Conservation (phyloP, 2,113 vertebrate genomes). For the Cacatua alba region DNA sequence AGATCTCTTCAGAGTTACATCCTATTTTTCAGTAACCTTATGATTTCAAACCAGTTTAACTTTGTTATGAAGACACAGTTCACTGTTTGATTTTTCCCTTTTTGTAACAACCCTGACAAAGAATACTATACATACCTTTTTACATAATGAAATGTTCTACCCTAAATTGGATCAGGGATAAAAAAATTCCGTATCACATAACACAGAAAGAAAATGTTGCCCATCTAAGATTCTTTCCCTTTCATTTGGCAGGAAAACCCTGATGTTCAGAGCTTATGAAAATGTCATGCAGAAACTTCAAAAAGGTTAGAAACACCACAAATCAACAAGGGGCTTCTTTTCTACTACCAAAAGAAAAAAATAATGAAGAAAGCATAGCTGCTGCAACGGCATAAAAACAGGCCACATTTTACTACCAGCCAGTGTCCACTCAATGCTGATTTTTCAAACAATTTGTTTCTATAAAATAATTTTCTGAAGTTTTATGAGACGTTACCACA, state of each 20-base stretch:
- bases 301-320: neutral
- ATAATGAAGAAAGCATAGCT: neutral
- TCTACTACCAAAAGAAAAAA: neutral
- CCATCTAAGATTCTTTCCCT: neutral
- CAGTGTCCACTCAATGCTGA: neutral
- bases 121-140: neutral
- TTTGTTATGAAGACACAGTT: neutral
- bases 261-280: neutral
- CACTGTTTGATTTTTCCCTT: neutral
- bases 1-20: neutral
- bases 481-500: neutral
- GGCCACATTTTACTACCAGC: neutral
- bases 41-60: neutral
- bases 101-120: neutral
- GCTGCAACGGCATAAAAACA: neutral
- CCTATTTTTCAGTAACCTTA: neutral
- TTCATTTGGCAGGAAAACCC: neutral
- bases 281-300: neutral
- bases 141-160: neutral
- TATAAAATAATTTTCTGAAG: neutral
- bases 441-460: neutral
- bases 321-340: neutral
- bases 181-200: neutral
- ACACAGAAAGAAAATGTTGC: neutral
- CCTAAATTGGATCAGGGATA: neutral